Conservation (phyloP, 2,797 vertebrate species). For the Lindbergichthys nudifrons region DNA sequence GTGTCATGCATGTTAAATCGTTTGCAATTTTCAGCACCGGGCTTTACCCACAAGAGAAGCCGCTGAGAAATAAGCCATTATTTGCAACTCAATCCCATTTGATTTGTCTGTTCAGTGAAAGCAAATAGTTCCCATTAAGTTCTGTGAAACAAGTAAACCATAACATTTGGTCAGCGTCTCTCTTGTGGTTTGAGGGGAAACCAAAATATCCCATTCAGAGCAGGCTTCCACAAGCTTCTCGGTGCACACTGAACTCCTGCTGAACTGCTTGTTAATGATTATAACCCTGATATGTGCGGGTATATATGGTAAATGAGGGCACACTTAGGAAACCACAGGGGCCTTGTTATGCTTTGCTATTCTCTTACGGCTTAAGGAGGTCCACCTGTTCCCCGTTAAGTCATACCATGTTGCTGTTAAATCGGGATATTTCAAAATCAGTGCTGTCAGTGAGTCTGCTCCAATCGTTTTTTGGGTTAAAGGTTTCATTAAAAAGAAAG, state of each 20-base stretch:
- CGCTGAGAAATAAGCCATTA: conserved; percentile 66
- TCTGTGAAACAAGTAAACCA: conserved; percentile 76
- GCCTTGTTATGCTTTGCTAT: conserved; percentile 82
- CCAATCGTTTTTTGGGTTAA: background rate
- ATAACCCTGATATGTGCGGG: conserved; percentile 81
- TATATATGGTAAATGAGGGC: conserved; percentile 82
- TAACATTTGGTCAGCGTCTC: conserved; percentile 79
- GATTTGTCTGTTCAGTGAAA: conserved; percentile 71
- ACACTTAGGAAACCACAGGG: conserved; percentile 83
- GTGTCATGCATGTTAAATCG: conserved; percentile 63
- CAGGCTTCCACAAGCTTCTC: conserved; percentile 67
- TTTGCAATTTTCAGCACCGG: conserved; percentile 72
- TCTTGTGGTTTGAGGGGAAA: conserved; percentile 75
- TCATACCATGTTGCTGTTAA: conserved; percentile 58
- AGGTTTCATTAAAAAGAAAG: conserved; percentile 24
- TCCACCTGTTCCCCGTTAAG: conserved; percentile 80
- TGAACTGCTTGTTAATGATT: conserved; percentile 85
- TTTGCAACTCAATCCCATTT: conserved; percentile 79
- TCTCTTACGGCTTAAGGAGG: conserved; percentile 78
- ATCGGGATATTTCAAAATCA: conserved; percentile 49
- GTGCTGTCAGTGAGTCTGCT: conserved; percentile 48
- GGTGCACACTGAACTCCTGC: conserved; percentile 77
- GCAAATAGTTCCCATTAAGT: conserved; percentile 72
- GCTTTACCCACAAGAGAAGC: conserved; percentile 53
- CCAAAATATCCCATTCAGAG: conserved; percentile 70